phyloP scores from a whole-genome alignment of 1,140 invertebrate species.

The Varroa destructor region DNA sequence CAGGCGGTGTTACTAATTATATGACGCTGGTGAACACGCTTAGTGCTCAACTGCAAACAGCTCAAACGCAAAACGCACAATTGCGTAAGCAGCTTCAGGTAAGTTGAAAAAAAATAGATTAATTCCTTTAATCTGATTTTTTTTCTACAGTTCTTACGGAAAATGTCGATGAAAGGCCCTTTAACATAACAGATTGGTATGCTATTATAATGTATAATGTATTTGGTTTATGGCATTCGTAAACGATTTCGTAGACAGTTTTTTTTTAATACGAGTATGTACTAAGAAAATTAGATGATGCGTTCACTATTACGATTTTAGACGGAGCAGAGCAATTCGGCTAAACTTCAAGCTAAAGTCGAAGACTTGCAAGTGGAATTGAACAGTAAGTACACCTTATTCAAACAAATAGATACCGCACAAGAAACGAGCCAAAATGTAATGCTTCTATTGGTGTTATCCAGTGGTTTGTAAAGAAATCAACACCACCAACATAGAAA shows the following conservation, averaged over 20 bases:
- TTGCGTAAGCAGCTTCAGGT: not conserved
- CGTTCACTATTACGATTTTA: not conserved
- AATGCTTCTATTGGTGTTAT: not conserved
- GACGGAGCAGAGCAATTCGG: not conserved
- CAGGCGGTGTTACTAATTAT: slow-evolving; percentile 23
- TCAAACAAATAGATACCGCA: not conserved
- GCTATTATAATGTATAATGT: not conserved
- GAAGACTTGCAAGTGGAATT: not conserved
- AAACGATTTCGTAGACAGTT: not conserved
- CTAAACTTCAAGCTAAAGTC: slow-evolving; percentile 10
- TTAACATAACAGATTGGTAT: not conserved
- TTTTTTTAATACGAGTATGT: not conserved
- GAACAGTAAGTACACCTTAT: not conserved
- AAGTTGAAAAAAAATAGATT: not conserved
- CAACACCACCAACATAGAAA: not conserved
- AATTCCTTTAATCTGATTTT: not conserved
- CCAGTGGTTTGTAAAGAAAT: not conserved
- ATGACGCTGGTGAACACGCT: slow-evolving; percentile 7
- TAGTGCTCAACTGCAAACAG: not conserved
- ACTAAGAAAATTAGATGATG: too few species aligned
- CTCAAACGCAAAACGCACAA: not conserved
- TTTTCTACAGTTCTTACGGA: not conserved
- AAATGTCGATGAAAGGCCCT: not conserved
- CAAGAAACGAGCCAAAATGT: not conserved
- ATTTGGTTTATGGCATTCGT: not conserved